These are phyloP conservation scores for Nerophis ophidion DNA, from an alignment of 2,113 vertebrate genomes.

Conservation along the genomic window DNA sequence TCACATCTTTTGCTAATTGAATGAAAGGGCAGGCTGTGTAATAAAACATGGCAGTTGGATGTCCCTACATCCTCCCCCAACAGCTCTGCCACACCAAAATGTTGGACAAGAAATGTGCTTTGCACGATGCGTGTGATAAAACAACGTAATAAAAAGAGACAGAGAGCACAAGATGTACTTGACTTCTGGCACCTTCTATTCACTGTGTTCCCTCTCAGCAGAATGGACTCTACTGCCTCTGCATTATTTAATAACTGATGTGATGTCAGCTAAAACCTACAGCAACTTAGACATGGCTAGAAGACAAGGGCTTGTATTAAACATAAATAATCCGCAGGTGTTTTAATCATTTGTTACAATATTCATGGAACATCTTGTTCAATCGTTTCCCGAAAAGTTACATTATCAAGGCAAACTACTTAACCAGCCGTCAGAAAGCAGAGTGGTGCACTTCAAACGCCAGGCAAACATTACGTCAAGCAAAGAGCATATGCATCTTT, in stretches of 20 bases:
- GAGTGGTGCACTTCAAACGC: no score
- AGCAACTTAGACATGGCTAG: background rate
- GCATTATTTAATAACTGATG: slow-evolving; percentile 2
- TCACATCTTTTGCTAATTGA: background rate
- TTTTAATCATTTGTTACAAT: no score
- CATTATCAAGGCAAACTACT: no score
- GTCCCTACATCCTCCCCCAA: slow-evolving; percentile 7
- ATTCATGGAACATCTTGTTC: no score
- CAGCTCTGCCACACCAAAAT: background rate
- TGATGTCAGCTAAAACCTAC: background rate
- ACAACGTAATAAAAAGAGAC: background rate
- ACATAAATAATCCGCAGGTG: no score
- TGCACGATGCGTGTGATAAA: background rate
- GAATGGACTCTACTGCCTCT: slow-evolving; percentile 6
- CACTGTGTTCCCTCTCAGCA: slow-evolving; percentile 6
- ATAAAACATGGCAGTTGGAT: slow-evolving; percentile 15
- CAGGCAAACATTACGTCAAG: no score
- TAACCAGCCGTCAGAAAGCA: no score
- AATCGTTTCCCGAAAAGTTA: no score
- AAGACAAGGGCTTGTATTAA: background rate
- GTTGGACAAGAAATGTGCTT: background rate
- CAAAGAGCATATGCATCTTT: background rate
- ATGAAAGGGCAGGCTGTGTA: background rate
- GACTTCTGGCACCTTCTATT: slow-evolving; percentile 10
- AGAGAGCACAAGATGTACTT: background rate